Base-by-base conservation (phyloP, 30 jellyfish, hydroid and myxozoan genomes). In the Phacellophora camtschatica region DNA sequence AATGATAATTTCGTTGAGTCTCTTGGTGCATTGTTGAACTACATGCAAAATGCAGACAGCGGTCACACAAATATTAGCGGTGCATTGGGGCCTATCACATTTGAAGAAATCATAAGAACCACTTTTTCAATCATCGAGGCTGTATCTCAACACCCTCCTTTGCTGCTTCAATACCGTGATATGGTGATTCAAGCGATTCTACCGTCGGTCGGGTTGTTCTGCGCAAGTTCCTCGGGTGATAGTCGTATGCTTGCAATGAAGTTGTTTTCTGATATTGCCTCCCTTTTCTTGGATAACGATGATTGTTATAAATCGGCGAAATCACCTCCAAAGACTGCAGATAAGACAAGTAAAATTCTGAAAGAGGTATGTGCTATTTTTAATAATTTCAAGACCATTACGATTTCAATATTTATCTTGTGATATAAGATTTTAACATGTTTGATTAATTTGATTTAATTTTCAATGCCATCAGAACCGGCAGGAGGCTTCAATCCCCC, bases 51-150 rank as follows among this genome's bases (percentile, higher is more conserved):
- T 32, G 82, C 83, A 16, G 96, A 82, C 56, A 25, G 32, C 8
- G 97, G 97, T 9, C 88, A 89, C 62, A 81, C 82, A 13, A 89
- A 89, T 73, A 51, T 89, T 23, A 46, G 82, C 12, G 73, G 84
- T 9, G 71, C 64, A 39, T 20, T 34, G 20, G 89, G 82, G 39
- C 42, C 74, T 2, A 65, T 41, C 42, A 78, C 53, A 11, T 66
- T 80, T 53, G 98, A 91, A 12, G 90, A 84, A 12, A 53, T 85
- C 33, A 65, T 93, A 5, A 23, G 73, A 16, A 76, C 87, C 2
- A 61, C 85, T 28, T 91, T 91, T 48, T 91, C 98, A 2, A 76
- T 91, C 19, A 80, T 85, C n/a, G 98, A 91, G 66, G 96, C 98
- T 5, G 79, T 91, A 19, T 83, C 95, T 2, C 98, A 91, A 67